Conservation (phyloP, 2,888 invertebrate genomes). For the Sphaeridia pumilis region DNA sequence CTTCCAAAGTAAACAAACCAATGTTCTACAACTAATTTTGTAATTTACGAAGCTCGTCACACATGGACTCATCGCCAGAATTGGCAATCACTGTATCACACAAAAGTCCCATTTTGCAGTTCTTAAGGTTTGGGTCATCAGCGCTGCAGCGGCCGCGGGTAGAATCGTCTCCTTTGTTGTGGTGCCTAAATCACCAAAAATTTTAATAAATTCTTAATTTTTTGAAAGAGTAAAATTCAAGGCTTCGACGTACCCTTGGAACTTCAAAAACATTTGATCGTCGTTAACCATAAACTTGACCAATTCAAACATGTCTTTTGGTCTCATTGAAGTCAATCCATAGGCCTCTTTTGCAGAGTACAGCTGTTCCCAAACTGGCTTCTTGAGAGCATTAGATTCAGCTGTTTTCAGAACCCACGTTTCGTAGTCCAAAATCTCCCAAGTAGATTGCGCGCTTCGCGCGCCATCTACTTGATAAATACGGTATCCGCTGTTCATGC, state of each 20-base stretch:
- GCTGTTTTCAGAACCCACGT: conserved; percentile 64
- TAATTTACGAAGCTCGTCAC: conserved; percentile 37
- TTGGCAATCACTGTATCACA: conserved; percentile 49
- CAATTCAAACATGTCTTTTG: conserved; percentile 51
- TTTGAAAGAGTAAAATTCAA: background rate
- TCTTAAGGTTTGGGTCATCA: background rate
- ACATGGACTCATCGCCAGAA: conserved; percentile 42
- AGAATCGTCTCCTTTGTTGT: conserved; percentile 41
- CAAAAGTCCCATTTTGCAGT: conserved; percentile 45
- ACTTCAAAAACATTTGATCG: conserved; percentile 41
- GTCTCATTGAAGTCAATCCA: conserved; percentile 50
- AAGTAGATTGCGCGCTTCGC: conserved; percentile 33
- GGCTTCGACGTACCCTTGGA: background rate
- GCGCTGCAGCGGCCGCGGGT: conserved; percentile 1
- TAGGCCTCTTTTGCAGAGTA: conserved; percentile 60
- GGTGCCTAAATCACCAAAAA: conserved; percentile 40
- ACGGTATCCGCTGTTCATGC: conserved; percentile 60
- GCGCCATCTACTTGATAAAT: conserved; percentile 54
- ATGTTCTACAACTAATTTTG: no score
- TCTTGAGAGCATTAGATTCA: conserved; percentile 51
- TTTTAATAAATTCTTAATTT: background rate
- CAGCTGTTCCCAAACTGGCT: conserved; percentile 58
- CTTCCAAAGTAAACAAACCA: no score
- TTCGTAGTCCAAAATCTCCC: conserved; percentile 47
- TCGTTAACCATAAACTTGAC: conserved; percentile 49